Base-by-base conservation (phyloP, 1,140 invertebrate species). In the Copidosoma floridanum region DNA sequence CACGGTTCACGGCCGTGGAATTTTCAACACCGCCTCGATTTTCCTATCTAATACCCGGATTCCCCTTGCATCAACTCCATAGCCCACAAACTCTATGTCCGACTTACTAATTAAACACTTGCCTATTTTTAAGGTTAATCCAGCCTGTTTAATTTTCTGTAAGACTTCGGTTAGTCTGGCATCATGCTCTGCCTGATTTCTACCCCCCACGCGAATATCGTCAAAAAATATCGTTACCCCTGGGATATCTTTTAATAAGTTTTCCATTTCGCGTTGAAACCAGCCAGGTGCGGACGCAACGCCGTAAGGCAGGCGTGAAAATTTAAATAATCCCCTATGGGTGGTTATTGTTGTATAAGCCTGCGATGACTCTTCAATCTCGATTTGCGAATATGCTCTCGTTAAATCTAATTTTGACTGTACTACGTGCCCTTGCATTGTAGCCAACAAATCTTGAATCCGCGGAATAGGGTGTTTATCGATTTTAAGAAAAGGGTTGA, bases 221-320 rank as follows among this genome's bases (percentile, higher is more conserved):
- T 59, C 57, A 43, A 59, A 52, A 46, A 40, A 59, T 27, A 14
- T 12, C 24, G 35, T 11, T 12, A 26, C 44, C 14, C 38, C 48
- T 1, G n/a, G 16, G 2, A 59, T 44, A 0, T 7, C 18, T 2
- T 43, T 3, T 20, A 59, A n/a, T 14, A 52, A 21, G 4, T 44
- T 32, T 21, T 59, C 57, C 16, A 59, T 59, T 35, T 43, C 48
- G 2, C 44, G 1, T 51, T 58, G 56, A 24, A 58, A 58, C n/a
- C 24, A 27, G 0, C n/a, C 47, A 0, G 44, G 56, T 20, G 57
- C 57, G 11, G 48, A 35, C 2, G 57, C 26, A 1, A 52, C 12
- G 1, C 57, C 48, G 20, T 52, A 51, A n/a, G n/a, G n/a, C n/a
- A n/a, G n/a, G n/a, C n/a, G n/a, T n/a, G n/a, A n/a, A n/a, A n/a